Base-by-base conservation (phyloP, 2,888 invertebrate species). In the Phyllotreta cruciferae region DNA sequence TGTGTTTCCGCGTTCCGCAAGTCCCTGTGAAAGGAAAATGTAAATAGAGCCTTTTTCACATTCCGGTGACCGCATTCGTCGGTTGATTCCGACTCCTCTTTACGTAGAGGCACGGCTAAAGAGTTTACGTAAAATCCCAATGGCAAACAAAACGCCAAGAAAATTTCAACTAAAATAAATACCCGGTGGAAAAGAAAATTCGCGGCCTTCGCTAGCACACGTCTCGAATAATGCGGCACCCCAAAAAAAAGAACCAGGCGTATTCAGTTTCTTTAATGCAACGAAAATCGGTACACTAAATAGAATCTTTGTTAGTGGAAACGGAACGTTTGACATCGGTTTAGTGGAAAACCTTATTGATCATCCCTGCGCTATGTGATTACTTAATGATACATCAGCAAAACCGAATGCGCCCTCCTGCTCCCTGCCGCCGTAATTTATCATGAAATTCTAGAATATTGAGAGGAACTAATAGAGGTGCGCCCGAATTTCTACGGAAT, bases 351-450 rank as follows among this genome's bases (percentile, higher is more conserved):
- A 54, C 60, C 58, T 56, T 64, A 68, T 68, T 62, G 66, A 68
- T 66, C 62, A 68, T 60, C 38, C 53, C 45, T 49, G 24, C 24
- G 24, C 61, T 45, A 52, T 58, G 60, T 60, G 61, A 67, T 66
- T 61, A 63, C 66, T 41, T 62, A 61, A 66, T 64, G 62, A 66
- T 58, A 57, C 63, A 68, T 68, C 60, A 60, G 57, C 60, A 53
- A 62, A 66, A 66, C 62, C 62, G 60, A 52, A 64, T 45, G 54
- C 10, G 34, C 37, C 52, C 10, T 11, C 36, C 36, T 52, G 7
- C 38, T 52, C 54, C 42, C 54, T 41, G 42, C 24, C 54, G 34
- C n/a, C 42, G 41, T 54, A 54, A 54, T 54, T 54, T 54, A 54
- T 52, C 52, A 54, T 42, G 54, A 13, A 57, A 57, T 38, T 57